Percentiles rank a stretch among this genome's conserved stretches.
Conservation (phyloP, 1,140 invertebrate species). For the Onthophagus taurus region DNA sequence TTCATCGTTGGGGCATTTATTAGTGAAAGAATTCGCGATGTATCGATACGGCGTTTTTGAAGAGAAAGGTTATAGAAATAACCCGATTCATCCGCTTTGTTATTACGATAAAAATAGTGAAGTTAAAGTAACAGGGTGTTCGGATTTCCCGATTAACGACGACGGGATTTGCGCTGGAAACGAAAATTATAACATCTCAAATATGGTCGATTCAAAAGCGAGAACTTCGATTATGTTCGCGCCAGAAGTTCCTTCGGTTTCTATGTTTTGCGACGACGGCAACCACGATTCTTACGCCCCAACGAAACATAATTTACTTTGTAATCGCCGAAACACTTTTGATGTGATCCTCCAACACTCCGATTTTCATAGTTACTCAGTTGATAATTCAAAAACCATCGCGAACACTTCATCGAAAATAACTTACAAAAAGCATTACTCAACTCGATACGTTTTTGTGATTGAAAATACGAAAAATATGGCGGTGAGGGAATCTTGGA, state of each 20-base stretch:
- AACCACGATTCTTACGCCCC: slow-evolving; percentile 52
- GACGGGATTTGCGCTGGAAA: slow-evolving; percentile 36
- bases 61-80: slow-evolving; percentile 50
- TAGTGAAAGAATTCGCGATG: slow-evolving; percentile 56
- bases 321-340: slow-evolving; percentile 47
- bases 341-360: slow-evolving; percentile 51
- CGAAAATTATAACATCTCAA: slow-evolving; percentile 30
- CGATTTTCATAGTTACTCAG: slow-evolving; percentile 42
- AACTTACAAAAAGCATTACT: slow-evolving; percentile 39
- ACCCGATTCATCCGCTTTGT: slow-evolving; percentile 49
- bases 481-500: slow-evolving; percentile 48
- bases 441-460: slow-evolving; percentile 44
- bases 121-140: slow-evolving; percentile 41
- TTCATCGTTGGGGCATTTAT: slow-evolving; percentile 36
- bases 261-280: slow-evolving; percentile 50
- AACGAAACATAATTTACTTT: slow-evolving; percentile 60
- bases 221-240: slow-evolving; percentile 49
- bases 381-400: slow-evolving; percentile 27
- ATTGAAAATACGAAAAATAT: slow-evolving; percentile 47
- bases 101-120: slow-evolving; percentile 37
- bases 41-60: slow-evolving; percentile 63
- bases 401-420: slow-evolving; percentile 36
- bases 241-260: slow-evolving; percentile 38
- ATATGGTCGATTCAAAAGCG: slow-evolving; percentile 39
- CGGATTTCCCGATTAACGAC: slow-evolving; percentile 40